Base-by-base conservation (phyloP, 2,888 invertebrate genomes). In the Hetaerina titia region DNA sequence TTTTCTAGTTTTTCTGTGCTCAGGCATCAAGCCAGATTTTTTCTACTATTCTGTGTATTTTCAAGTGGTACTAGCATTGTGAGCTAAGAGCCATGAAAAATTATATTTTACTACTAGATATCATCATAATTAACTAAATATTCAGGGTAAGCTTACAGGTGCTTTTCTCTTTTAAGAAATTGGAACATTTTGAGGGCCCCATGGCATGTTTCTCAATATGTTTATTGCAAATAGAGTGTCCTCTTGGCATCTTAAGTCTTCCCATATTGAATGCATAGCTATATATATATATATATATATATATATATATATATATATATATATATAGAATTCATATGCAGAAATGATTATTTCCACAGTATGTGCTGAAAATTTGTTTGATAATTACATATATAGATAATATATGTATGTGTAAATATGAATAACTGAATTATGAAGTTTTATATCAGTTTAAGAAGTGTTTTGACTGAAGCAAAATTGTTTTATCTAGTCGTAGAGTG, bases 201-300 rank as follows among this genome's bases (percentile, higher is more conserved):
- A 31, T 31, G 69, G 64, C 22, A n/a, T 89, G 19, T 89, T 89
- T 57, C 22, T 89, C 89, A 89, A 57, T 81, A 69, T 45, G 92
- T 56, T 31, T 92, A 63, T 69, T 19, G 57, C 69, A 45, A 56
- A 22, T 60, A 69, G 45, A 92, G 63, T 58, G 9, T 90, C 92
- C 92, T 92, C 69, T 92, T 56, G 69, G 92, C 69, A 56, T 69
- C 64, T n/a, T 56, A 92, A 69, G 92, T 92, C 92, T 92, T 92
- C 92, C 92, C 69, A 92, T 45, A 22, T 58, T 69, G 69, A 64
- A 56, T 69, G 69, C 69, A 64, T 92, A 69, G 56, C 15, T 69
- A 92, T 22, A n/a, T 56, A 45, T 45, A 45, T 69, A 92, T 22
- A n/a, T 56, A 45, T 45, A 45, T 45, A 45, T 45, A 45, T 45